Percentiles rank a stretch among this genome's conserved stretches.
Conservation (phyloP, 2,888 invertebrate species). For the Meteorus colon region DNA sequence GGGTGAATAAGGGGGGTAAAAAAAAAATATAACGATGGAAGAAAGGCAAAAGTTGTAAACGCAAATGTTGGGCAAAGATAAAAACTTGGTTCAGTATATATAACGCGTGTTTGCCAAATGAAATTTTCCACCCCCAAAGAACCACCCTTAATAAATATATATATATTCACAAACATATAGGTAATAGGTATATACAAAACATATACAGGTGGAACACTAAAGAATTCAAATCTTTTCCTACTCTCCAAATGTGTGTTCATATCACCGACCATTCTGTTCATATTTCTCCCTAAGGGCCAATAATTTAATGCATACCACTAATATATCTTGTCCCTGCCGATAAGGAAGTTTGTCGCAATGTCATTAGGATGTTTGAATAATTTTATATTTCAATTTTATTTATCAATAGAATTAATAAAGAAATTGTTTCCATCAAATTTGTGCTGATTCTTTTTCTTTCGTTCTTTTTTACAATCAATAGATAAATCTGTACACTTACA, state of each 20-base stretch:
- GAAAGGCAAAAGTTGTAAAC: slow-evolving; percentile 38
- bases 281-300: slow-evolving; percentile 13
- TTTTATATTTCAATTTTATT: not conserved
- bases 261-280: slow-evolving; percentile 41
- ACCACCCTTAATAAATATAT: not conserved
- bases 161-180: not conserved
- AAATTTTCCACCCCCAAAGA: slow-evolving; percentile 61
- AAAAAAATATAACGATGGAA: slow-evolving; percentile 33
- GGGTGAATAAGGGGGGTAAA: slow-evolving; percentile 30
- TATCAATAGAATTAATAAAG: not conserved
- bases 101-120: slow-evolving; percentile 61
- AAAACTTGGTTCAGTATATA: slow-evolving; percentile 26
- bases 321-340: slow-evolving; percentile 58
- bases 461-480: slow-evolving; percentile 11
- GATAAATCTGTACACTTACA: not conserved
- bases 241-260: not conserved
- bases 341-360: slow-evolving; percentile 53
- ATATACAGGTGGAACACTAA: not conserved
- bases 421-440: not conserved
- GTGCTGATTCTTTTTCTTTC: not conserved
- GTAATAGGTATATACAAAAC: not conserved
- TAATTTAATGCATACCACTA: slow-evolving; percentile 70
- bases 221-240: not conserved
- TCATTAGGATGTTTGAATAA: not conserved
- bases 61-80: slow-evolving; percentile 35